Evolutionary conservation across 2,113 vertebrate species (phyloP), one percentile per base, ranked within the genome.

Genomic region (Cebidichthys violaceus): DNA sequence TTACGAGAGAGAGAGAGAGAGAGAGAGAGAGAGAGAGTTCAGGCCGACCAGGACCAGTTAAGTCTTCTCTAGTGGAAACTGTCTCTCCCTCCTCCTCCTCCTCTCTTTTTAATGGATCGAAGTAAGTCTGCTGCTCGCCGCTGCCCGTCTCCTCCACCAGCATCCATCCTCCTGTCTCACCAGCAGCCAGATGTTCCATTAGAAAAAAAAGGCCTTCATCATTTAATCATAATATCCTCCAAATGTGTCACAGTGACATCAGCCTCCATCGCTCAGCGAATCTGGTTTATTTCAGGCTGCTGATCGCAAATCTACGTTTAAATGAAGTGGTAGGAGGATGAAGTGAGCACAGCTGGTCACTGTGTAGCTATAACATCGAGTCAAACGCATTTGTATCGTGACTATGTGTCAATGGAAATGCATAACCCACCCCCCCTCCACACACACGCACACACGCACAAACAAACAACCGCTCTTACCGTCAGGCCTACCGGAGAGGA

Each of bases 71-170:
- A 60, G 9, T 81, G 65, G 64, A 75, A 69, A 50, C 81, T 33
- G 57, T 31, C 54, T 78, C 68, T 61, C 57, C 75, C 50, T 22
- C 73, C 27, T 35, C 47, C 9, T 17, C 71, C 20, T 22, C 67
- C 10, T 61, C 82, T 93, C 88, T 29, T 54, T 77, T 59, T 89
- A 88, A 90, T 89, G 90, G 92, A 67, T 92, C 77, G 74, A 81
- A 89, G 86, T 91, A 80, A 86, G 88, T 89, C 88, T 60, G 29
- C 33, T 33, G 33, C 33, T n/a, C n/a, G n/a, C n/a, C n/a, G n/a
- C 79, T 41, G 55, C 39, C 70, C 13, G 29, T 47, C 64, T 90
- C 79, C 78, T 79, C 79, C 89, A 80, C 57, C 84, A 80, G 85
- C 91, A 89, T 91, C 92, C 86, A 81, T 76, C 86, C 77, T 20